phyloP scores from a whole-genome alignment of 1,140 invertebrate genomes.

The Sinella curviseta region DNA sequence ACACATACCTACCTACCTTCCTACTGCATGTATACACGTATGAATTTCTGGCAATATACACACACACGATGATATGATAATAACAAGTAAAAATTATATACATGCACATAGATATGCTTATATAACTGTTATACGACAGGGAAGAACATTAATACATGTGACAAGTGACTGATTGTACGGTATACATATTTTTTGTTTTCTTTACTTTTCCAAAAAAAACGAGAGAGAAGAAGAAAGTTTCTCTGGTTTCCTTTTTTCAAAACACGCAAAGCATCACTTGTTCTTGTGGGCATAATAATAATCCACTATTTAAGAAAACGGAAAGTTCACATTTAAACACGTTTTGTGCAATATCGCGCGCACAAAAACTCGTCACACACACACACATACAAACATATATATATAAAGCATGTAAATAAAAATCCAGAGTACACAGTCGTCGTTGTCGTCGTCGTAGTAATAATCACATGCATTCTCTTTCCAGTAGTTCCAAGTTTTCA shows the following conservation, averaged over 20 bases:
- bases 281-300: not conserved
- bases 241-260: slow-evolving; percentile 11
- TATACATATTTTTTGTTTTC: not conserved
- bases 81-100: no score
- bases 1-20: not conserved
- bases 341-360: not conserved
- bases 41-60: no score
- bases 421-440: not conserved
- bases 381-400: no score
- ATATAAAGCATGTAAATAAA: not conserved
- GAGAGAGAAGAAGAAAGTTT: not conserved
- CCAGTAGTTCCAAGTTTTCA: no score
- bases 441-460: not conserved
- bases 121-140: no score
- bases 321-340: slow-evolving; percentile 8
- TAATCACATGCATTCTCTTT: no score
- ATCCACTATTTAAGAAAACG: slow-evolving; percentile 20
- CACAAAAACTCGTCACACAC: no score
- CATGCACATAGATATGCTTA: no score
- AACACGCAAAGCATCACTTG: slow-evolving; percentile 23
- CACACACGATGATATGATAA: no score
- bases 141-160: not conserved
- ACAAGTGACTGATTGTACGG: not conserved
- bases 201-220: not conserved
- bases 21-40: no score